These are phyloP conservation scores for Vulpes ferrilata DNA, from an alignment of 2,113 vertebrate genomes.

Conservation along the genomic window DNA sequence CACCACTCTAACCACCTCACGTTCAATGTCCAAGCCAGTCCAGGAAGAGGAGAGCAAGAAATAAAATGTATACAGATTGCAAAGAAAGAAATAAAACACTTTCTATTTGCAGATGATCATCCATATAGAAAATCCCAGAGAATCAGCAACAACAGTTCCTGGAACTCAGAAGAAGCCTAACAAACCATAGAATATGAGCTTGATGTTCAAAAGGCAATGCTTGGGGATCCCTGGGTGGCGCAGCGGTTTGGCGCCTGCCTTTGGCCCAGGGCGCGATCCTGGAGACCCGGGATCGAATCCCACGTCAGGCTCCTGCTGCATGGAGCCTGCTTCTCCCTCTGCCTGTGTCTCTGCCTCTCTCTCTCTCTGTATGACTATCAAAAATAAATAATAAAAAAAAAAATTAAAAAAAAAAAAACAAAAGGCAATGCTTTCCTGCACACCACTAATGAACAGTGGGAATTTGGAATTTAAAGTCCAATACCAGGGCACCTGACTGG, in stretches of 20 bases:
- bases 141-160: neutral
- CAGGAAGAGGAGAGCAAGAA: neutral
- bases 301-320: too few species aligned
- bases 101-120: neutral
- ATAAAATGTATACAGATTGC: neutral
- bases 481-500: neutral
- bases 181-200: too few species aligned
- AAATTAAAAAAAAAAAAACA: too few species aligned
- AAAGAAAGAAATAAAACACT: neutral
- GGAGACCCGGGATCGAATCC: too few species aligned
- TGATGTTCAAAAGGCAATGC: neutral
- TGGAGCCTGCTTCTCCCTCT: too few species aligned
- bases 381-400: too few species aligned
- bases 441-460: neutral
- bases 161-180: neutral
- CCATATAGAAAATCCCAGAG: neutral
- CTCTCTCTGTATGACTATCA: too few species aligned
- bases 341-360: too few species aligned
- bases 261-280: too few species aligned
- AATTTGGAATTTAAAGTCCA: neutral
- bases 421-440: neutral
- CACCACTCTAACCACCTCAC: neutral
- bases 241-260: too few species aligned
- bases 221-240: too few species aligned
- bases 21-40: neutral